Percentiles rank a stretch among this genome's conserved stretches.
phyloP scores from a whole-genome alignment of 2,888 invertebrate species.

The Amphimallon solstitiale region DNA sequence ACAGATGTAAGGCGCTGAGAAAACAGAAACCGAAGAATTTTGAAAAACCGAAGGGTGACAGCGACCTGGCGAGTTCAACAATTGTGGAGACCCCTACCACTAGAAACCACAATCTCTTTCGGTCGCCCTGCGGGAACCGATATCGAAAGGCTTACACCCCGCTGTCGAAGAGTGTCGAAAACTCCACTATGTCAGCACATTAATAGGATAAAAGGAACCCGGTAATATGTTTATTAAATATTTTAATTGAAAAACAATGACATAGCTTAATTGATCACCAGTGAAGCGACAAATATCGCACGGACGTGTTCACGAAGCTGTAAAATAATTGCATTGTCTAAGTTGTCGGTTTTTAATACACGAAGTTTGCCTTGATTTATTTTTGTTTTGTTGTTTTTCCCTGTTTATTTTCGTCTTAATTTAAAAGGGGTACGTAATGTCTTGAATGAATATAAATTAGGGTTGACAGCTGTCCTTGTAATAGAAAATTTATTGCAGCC shows the following conservation, averaged over 20 bases:
- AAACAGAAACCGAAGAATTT: constrained; percentile 22
- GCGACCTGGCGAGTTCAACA: constrained; percentile 6
- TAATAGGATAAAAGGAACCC: constrained; percentile 13
- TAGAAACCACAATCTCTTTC: constrained; percentile 30
- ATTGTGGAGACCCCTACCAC: constrained; percentile 7
- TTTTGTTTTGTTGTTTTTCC: too few species aligned
- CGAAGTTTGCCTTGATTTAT: too few species aligned
- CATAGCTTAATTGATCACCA: constrained; percentile 36
- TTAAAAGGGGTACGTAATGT: too few species aligned
- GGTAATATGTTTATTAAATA: constrained; percentile 25
- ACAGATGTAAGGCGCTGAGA: constrained; percentile 34
- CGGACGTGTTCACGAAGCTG: constrained; percentile 47
- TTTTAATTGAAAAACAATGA: constrained; percentile 47
- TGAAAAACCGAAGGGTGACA: constrained; percentile 17
- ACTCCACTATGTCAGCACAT: constrained; percentile 3
- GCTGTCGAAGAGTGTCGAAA: too few species aligned
- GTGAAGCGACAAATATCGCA: constrained; percentile 45
- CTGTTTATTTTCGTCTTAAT: too few species aligned
- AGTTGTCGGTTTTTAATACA: too few species aligned
- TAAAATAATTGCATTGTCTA: constrained; percentile 47
- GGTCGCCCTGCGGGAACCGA: not conserved
- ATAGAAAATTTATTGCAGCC: too few species aligned
- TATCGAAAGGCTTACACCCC: too few species aligned
- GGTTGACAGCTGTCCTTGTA: too few species aligned
- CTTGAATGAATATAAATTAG: too few species aligned